Conservation (phyloP, 2,797 vertebrate genomes). For the Malacoraja senta region DNA sequence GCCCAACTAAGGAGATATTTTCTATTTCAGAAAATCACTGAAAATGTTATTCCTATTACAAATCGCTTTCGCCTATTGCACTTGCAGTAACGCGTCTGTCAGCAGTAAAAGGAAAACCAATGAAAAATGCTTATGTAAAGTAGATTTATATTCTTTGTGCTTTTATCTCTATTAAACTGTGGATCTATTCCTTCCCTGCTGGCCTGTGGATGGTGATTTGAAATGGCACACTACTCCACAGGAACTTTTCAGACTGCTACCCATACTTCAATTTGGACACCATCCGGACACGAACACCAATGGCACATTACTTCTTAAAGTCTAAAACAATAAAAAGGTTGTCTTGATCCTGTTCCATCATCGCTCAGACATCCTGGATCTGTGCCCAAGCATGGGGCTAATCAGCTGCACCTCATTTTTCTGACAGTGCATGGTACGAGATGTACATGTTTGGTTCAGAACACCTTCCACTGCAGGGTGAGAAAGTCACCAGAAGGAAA, state of each 20-base stretch:
- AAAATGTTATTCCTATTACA: neutral
- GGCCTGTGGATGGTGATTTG: neutral
- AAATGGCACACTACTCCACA: neutral
- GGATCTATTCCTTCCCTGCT: neutral
- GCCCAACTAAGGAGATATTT: constrained; percentile 37
- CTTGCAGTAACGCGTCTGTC: neutral
- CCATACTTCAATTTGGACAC: neutral
- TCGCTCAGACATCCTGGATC: neutral
- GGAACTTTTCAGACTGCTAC: too few species aligned
- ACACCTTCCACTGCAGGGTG: neutral
- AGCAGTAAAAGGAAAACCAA: constrained; percentile 2
- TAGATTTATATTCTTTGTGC: neutral
- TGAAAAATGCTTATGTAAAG: neutral
- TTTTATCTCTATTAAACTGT: neutral
- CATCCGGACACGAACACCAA: constrained; percentile 19
- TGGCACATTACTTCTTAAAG: neutral
- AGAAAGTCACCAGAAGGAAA: constrained; percentile 21
- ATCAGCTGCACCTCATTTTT: constrained; percentile 31
- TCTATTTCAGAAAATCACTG: constrained; percentile 5
- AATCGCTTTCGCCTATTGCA: neutral
- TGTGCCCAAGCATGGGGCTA: constrained; percentile 19
- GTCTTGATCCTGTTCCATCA: constrained; percentile 7
- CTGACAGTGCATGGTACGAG: constrained; percentile 20
- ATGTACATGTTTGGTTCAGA: neutral
- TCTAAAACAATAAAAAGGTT: constrained; percentile 28